These are phyloP conservation scores for Scolopax rusticola DNA, from an alignment of 2,797 vertebrate genomes.

Conservation along the genomic window DNA sequence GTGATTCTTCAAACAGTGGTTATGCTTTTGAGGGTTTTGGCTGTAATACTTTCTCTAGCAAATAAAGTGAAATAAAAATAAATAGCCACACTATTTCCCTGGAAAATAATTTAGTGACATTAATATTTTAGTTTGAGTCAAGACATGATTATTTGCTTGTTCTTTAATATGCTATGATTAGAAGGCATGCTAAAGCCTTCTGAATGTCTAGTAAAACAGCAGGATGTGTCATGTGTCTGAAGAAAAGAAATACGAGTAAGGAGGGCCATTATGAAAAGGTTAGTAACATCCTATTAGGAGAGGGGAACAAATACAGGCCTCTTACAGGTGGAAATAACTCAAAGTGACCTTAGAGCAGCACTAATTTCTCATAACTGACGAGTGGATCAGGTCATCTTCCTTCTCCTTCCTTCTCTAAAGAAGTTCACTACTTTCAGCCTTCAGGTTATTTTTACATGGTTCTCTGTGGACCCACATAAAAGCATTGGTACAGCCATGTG, in stretches of 20 bases:
- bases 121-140: not conserved
- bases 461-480: not conserved
- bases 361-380: not conserved
- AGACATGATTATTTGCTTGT: not conserved
- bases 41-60: not conserved
- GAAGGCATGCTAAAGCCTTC: not conserved
- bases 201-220: not conserved
- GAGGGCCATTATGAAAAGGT: not conserved
- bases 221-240: not conserved
- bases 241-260: not conserved
- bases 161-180: not conserved
- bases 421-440: not conserved
- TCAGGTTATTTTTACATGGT: not conserved
- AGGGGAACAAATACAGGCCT: not conserved
- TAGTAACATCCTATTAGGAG: not conserved
- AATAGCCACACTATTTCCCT: not conserved
- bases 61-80: not conserved
- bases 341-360: not conserved
- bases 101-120: not conserved
- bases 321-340: not conserved
- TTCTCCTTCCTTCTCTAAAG: not conserved
- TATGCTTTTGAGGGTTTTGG: not conserved
- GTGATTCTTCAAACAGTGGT: not conserved
- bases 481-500: not conserved
- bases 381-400: not conserved